Percentiles rank a stretch among this genome's conserved stretches.
These are phyloP conservation scores for Leucophenga maculata DNA, from an alignment of 2,888 invertebrate species.

Conservation along the genomic window DNA sequence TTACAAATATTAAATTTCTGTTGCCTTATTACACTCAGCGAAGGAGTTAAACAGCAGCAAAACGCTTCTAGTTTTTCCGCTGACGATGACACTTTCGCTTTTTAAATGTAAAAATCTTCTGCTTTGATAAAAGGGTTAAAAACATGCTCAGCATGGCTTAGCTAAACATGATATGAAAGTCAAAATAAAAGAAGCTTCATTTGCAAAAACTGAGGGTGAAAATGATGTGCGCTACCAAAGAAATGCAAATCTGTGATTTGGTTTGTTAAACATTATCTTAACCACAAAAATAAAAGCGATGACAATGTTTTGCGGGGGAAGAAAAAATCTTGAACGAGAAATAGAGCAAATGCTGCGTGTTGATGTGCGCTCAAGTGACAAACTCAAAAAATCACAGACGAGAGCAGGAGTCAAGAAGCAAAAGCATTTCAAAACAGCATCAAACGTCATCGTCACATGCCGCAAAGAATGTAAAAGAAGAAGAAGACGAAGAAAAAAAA, in stretches of 20 bases:
- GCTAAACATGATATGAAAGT: conserved; percentile 47
- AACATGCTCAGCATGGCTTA: conserved; percentile 39
- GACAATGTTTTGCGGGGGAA: background rate
- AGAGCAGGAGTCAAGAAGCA: conserved; percentile 20
- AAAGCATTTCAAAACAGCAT: conserved; percentile 39
- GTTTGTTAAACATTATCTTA: conserved; percentile 68
- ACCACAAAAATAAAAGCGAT: conserved; percentile 55
- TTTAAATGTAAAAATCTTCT: too few species aligned
- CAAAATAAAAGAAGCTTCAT: conserved; percentile 5
- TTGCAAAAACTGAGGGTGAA: conserved; percentile 11
- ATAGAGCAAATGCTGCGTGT: background rate
- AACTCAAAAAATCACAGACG: conserved; percentile 38
- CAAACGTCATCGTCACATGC: conserved; percentile 41
- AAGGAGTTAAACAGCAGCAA: too few species aligned
- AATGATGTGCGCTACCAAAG: background rate
- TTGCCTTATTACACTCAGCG: too few species aligned
- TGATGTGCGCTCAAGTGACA: conserved; percentile 26
- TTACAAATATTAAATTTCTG: too few species aligned
- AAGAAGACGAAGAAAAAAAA: conserved; percentile 31
- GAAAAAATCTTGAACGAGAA: background rate
- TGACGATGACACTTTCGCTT: too few species aligned
- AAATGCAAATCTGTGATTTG: conserved; percentile 67
- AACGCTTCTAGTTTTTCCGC: too few species aligned
- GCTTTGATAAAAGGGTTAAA: too few species aligned
- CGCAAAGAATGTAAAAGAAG: conserved; percentile 29